phyloP scores from a whole-genome alignment of 2,113 vertebrate species.

The Lathamus discolor region DNA sequence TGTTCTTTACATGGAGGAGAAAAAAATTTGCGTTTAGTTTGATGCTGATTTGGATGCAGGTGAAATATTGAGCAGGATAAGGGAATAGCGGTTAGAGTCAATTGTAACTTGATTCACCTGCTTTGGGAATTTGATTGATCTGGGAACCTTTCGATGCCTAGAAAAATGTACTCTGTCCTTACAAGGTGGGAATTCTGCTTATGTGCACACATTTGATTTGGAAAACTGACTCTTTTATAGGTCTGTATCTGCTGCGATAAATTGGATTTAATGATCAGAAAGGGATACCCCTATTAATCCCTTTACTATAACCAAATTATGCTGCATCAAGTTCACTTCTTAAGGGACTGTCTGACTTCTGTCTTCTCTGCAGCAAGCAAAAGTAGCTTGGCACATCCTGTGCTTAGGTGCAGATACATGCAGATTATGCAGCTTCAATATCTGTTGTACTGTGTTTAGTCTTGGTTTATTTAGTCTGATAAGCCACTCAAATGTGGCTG shows the following conservation, averaged over 20 bases:
- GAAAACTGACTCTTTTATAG: background rate
- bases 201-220: background rate
- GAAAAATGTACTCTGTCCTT: background rate
- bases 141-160: background rate
- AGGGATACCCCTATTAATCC: background rate
- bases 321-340: background rate
- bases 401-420: background rate
- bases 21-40: background rate
- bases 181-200: background rate
- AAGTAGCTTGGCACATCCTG: background rate
- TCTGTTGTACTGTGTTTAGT: background rate
- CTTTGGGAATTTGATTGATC: background rate
- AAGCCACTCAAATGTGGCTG: background rate
- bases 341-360: background rate
- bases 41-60: background rate
- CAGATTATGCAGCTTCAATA: background rate
- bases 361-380: background rate
- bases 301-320: conserved; percentile 13
- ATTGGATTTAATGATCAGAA: background rate
- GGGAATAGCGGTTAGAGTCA: background rate
- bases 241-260: background rate
- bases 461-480: background rate
- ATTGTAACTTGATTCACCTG: conserved; percentile 4
- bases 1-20: background rate
- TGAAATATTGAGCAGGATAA: background rate